A percentile compares a stretch with the other conserved stretches of the same genome.
phyloP scores from a whole-genome alignment of 1,140 invertebrate genomes.

The Augochlora pura region DNA sequence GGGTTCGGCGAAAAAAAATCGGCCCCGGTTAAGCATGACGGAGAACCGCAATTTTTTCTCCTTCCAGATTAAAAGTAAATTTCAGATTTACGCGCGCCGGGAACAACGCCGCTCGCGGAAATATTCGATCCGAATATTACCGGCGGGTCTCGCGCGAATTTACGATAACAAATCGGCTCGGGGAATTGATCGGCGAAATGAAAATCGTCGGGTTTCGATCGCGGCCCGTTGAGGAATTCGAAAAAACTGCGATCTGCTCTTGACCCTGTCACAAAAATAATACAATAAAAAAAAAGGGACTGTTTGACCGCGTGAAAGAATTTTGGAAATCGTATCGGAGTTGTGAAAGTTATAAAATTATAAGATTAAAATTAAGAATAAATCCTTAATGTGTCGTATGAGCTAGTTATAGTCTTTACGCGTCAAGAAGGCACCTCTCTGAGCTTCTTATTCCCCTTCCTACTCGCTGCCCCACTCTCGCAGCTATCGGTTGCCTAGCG shows the following conservation, averaged over 20 bases:
- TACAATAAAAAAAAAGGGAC: background rate
- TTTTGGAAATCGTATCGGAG: too few species aligned
- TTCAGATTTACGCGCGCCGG: background rate
- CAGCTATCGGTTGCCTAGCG: too few species aligned
- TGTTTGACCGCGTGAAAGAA: background rate
- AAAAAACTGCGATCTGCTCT: background rate
- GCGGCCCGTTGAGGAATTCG: background rate
- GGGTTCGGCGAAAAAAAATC: slow-evolving; percentile 23
- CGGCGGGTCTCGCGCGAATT: slow-evolving; percentile 15
- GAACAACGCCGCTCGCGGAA: background rate
- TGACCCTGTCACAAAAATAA: background rate
- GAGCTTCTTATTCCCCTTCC: too few species aligned
- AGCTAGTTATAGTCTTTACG: too few species aligned
- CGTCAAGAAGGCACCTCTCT: too few species aligned
- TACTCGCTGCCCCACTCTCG: too few species aligned
- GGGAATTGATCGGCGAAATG: background rate
- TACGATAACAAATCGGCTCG: background rate
- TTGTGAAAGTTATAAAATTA: too few species aligned
- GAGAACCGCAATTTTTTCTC: slow-evolving; percentile 11
- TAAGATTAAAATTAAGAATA: too few species aligned
- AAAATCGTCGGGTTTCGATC: background rate
- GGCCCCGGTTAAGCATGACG: slow-evolving; percentile 37
- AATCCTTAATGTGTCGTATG: too few species aligned
- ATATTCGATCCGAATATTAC: slow-evolving; percentile 22
- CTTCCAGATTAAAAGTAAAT: slow-evolving; percentile 32